Percentiles rank a stretch among this genome's conserved stretches.
Evolutionary conservation across 1,140 invertebrate genomes (phyloP).

Genomic region (Saccostrea echinata): DNA sequence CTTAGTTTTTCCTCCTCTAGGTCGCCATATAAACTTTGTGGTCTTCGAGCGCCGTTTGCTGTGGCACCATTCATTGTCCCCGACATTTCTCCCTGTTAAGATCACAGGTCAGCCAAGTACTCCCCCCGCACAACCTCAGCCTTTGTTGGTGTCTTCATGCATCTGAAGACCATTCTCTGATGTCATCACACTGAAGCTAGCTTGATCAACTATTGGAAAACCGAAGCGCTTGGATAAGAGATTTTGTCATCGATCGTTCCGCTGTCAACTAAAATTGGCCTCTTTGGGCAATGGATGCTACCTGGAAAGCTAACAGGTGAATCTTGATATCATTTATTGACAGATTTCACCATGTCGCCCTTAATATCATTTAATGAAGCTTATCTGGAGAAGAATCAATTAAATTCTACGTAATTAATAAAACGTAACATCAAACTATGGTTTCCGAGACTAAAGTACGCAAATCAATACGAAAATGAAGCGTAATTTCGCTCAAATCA

Average conservation of each 20-base stretch:
- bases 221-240: conserved; percentile 37
- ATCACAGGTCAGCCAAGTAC: not conserved
- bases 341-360: not conserved
- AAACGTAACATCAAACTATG: not conserved
- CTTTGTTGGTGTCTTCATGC: conserved; percentile 4
- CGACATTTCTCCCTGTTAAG: not conserved
- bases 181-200: not conserved
- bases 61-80: not conserved
- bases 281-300: conserved; percentile 3
- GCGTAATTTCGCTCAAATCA: not conserved
- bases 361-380: not conserved
- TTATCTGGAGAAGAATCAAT: not conserved
- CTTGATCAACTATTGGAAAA: conserved; percentile 21
- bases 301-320: conserved; percentile 27
- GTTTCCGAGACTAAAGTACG: not conserved
- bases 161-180: not conserved
- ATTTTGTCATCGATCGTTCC: conserved; percentile 10
- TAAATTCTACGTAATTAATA: not conserved
- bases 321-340: conserved; percentile 16
- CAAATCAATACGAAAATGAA: not conserved
- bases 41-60: conserved; percentile 42
- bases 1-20: conserved; percentile 72
- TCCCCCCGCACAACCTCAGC: not conserved
- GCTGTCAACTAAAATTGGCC: conserved; percentile 17
- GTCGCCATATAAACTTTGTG: conserved; percentile 67